Percentiles rank a stretch among this genome's conserved stretches.
Evolutionary conservation across 2,113 vertebrate genomes (phyloP).

Genomic region (Barnardius zonarius): DNA sequence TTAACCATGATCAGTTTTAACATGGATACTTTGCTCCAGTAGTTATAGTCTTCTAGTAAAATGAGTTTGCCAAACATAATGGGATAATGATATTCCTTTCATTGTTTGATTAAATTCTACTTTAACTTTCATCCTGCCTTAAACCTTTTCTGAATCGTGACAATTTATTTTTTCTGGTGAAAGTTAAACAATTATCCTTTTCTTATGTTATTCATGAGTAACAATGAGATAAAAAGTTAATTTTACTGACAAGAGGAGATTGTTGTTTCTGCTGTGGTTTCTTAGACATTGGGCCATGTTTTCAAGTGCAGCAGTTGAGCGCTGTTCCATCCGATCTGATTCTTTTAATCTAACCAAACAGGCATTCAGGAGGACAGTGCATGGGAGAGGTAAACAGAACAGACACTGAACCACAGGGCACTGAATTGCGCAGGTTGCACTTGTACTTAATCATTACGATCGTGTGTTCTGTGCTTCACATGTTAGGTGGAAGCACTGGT

Average conservation of each 20-base stretch:
- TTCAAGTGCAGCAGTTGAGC: not conserved
- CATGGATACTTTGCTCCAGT: not conserved
- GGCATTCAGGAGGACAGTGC: not conserved
- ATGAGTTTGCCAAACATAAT: not conserved
- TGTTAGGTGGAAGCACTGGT: not conserved
- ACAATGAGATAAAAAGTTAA: not conserved
- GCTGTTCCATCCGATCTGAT: not conserved
- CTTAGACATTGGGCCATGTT: not conserved
- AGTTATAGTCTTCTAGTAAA: not conserved
- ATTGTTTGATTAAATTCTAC: not conserved
- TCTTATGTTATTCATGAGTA: not conserved
- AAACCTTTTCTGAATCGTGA: not conserved
- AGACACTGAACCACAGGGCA: not conserved
- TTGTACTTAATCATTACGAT: not conserved
- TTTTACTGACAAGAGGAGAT: not conserved
- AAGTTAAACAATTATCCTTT: not conserved
- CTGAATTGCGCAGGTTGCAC: not conserved
- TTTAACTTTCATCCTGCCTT: not conserved
- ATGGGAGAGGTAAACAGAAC: not conserved
- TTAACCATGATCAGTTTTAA: not conserved
- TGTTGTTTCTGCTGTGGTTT: not conserved
- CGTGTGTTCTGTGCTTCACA: not conserved
- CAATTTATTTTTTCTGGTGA: not conserved
- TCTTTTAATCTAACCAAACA: not conserved
- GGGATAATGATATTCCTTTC: not conserved